phyloP scores from a whole-genome alignment of 2,888 invertebrate species.

The Ochropleura leucogaster region DNA sequence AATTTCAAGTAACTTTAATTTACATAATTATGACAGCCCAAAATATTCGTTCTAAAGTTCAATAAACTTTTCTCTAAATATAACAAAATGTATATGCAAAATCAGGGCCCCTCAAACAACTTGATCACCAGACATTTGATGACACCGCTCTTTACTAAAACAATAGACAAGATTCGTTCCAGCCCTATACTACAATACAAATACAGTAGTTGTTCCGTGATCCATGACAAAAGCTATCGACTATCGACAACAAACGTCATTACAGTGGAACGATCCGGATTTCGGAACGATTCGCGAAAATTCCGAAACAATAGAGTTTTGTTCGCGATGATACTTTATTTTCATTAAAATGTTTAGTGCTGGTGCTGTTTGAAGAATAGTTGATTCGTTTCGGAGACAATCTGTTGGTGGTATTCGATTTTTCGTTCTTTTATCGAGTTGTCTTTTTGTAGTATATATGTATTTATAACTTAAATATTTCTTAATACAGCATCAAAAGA shows the following conservation, averaged over 20 bases:
- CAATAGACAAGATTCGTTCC: slow-evolving; percentile 59
- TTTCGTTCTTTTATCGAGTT: slow-evolving; percentile 1
- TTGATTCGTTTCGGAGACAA: slow-evolving; percentile 17
- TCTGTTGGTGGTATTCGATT: not conserved
- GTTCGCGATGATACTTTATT: slow-evolving; percentile 41
- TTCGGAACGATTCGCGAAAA: slow-evolving; percentile 39
- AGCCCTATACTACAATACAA: slow-evolving; percentile 18
- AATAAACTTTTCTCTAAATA: not conserved
- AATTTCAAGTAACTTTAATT: not conserved
- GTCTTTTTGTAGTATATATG: not conserved
- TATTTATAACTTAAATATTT: not conserved
- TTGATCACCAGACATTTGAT: slow-evolving; percentile 31
- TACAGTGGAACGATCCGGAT: slow-evolving; percentile 19
- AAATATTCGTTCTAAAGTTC: not conserved
- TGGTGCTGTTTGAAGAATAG: slow-evolving; percentile 4
- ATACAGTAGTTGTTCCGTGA: slow-evolving; percentile 20
- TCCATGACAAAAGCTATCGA: slow-evolving; percentile 52
- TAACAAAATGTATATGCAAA: not conserved
- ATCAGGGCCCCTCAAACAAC: slow-evolving; percentile 36
- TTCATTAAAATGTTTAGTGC: slow-evolving; percentile 2
- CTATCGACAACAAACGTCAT: slow-evolving; percentile 24
- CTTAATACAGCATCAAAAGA: not conserved
- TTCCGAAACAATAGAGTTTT: slow-evolving; percentile 43
- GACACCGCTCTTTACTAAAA: slow-evolving; percentile 42
- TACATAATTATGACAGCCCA: too few species aligned